Conservation (phyloP, 2,113 vertebrate species). For the Phalacrocorax pelagicus region DNA sequence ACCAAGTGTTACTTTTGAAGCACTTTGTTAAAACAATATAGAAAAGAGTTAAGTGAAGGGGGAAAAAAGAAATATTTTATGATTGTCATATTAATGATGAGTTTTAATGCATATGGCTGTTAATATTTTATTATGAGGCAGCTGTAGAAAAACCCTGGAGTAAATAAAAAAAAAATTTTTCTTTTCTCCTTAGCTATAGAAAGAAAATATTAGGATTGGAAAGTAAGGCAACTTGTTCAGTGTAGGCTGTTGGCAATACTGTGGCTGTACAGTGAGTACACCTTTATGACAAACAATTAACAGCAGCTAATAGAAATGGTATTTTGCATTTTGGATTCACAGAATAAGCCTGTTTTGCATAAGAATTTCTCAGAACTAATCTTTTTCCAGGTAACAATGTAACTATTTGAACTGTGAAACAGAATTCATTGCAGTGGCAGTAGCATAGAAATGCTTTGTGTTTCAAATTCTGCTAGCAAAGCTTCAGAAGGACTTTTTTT, state of each 20-base stretch:
- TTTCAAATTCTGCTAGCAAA: not conserved
- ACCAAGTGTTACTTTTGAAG: not conserved
- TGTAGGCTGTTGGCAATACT: rapidly evolving
- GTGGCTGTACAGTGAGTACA: not conserved
- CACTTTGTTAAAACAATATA: not conserved
- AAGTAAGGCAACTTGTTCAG: not conserved
- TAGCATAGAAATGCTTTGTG: not conserved
- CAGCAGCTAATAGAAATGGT: not conserved
- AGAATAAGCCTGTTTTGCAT: not conserved
- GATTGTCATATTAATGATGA: not conserved
- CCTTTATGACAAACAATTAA: not conserved
- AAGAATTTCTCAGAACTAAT: not conserved
- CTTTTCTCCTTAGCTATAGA: not conserved
- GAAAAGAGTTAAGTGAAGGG: not conserved
- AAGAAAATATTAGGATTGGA: not conserved
- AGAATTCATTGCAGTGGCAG: not conserved
- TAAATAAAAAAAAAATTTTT: not conserved
- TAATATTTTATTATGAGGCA: not conserved
- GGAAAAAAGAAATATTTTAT: not conserved
- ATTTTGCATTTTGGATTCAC: not conserved
- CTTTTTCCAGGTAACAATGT: not conserved
- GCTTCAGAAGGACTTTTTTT: not conserved
- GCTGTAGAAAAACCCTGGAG: not conserved
- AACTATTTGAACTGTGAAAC: not conserved
- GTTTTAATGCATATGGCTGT: not conserved